Evolutionary conservation across 1,140 invertebrate species (phyloP).

Genomic region (Drosophila parvula): DNA sequence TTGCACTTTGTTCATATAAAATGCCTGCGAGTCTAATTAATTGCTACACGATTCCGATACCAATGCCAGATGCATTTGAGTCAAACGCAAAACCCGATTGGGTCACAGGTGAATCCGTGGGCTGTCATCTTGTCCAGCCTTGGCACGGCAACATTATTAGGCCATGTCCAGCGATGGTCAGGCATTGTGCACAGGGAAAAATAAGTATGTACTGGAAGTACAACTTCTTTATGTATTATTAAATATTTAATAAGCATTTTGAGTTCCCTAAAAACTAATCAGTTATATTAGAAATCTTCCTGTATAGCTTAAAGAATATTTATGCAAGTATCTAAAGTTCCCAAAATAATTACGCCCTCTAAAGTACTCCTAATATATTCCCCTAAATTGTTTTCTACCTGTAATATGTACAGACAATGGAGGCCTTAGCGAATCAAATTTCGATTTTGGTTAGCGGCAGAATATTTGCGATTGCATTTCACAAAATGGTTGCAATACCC

Average conservation of each 20-base stretch:
- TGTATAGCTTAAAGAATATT: too few species aligned
- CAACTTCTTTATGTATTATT: background rate
- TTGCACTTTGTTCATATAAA: constrained; percentile 67
- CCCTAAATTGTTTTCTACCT: background rate
- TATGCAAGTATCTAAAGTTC: too few species aligned
- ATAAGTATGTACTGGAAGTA: background rate
- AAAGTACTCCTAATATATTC: background rate
- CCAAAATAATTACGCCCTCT: background rate
- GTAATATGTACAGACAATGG: background rate
- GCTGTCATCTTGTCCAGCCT: constrained; percentile 31
- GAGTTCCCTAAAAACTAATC: too few species aligned
- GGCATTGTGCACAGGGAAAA: constrained; percentile 5
- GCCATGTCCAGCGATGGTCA: constrained; percentile 7
- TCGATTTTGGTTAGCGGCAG: constrained; percentile 60
- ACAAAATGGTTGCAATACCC: constrained; percentile 4
- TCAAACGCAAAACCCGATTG: constrained; percentile 23
- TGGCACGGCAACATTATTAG: constrained; percentile 13
- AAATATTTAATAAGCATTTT: too few species aligned
- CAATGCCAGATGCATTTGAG: constrained; percentile 29
- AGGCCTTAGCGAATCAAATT: constrained; percentile 18
- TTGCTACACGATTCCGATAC: constrained; percentile 52
- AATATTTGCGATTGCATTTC: constrained; percentile 53
- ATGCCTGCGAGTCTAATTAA: constrained; percentile 82
- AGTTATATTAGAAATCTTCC: too few species aligned
- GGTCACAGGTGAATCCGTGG: constrained; percentile 19